These are phyloP conservation scores for Istiophorus platypterus DNA, from an alignment of 2,113 vertebrate genomes.

Conservation along the genomic window DNA sequence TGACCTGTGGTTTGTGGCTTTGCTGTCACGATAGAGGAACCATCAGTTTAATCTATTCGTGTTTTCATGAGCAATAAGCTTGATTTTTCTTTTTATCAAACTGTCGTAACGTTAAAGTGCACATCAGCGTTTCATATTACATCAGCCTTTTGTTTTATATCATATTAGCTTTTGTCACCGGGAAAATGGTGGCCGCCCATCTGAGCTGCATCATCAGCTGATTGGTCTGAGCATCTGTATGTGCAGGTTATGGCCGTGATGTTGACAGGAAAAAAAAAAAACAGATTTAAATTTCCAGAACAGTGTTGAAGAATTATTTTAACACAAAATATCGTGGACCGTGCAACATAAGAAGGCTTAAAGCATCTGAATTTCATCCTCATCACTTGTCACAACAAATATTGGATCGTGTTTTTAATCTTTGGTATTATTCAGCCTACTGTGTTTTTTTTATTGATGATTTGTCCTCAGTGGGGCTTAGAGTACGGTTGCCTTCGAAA, in stretches of 20 bases:
- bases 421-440: background rate
- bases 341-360: too few relatives aligned
- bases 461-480: background rate
- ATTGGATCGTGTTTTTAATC: background rate
- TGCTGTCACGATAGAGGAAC: background rate
- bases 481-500: background rate
- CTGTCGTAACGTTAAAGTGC: too few relatives aligned
- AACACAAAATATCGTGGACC: background rate
- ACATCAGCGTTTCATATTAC: too few relatives aligned
- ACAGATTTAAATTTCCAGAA: background rate
- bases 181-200: slow-evolving; percentile 71
- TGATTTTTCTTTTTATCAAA: too few relatives aligned
- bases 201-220: slow-evolving; percentile 69
- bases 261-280: background rate
- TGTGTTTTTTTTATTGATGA: background rate
- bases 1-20: background rate
- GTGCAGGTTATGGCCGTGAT: slow-evolving; percentile 42
- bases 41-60: background rate
- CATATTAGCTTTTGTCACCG: slow-evolving; percentile 55
- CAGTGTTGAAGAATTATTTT: background rate
- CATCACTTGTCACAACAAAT: background rate
- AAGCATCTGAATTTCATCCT: background rate
- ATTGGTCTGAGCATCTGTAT: slow-evolving; percentile 36
- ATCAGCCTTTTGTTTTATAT: background rate
- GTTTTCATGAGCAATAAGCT: background rate